These are phyloP conservation scores for Hippocampus kuda DNA, from an alignment of 2,797 vertebrate genomes.

Conservation along the genomic window DNA sequence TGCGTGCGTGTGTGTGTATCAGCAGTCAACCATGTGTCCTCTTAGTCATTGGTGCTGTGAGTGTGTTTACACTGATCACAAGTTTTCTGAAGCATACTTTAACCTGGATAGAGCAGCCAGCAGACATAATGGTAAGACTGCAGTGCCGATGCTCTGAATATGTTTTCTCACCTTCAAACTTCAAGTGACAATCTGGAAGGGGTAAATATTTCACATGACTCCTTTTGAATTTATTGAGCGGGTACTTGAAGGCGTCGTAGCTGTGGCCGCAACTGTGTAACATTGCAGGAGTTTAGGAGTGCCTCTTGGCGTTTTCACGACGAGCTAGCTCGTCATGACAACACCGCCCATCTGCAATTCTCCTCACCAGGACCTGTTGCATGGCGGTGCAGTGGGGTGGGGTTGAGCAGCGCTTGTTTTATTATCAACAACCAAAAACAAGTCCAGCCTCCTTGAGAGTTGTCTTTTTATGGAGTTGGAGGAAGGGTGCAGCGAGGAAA, in stretches of 20 bases:
- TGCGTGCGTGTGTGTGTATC: conserved; percentile 3
- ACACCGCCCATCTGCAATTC: conserved; percentile 28
- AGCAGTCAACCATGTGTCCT: conserved; percentile 8
- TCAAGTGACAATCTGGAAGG: background rate
- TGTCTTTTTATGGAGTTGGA: conserved; percentile 63
- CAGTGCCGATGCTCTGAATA: background rate
- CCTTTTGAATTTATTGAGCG: conserved; percentile 1
- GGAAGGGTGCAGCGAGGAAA: conserved; percentile 20
- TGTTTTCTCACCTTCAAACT: background rate
- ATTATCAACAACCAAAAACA: conserved; percentile 54
- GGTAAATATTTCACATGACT: background rate
- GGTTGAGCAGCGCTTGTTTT: conserved; percentile 45
- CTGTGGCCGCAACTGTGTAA: background rate
- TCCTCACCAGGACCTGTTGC: conserved; percentile 30
- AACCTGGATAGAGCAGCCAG: background rate
- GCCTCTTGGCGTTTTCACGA: conserved; percentile 31
- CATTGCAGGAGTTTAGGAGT: conserved; percentile 5
- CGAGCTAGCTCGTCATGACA: conserved; percentile 39
- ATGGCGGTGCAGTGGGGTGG: background rate
- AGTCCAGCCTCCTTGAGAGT: conserved; percentile 47
- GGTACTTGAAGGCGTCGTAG: background rate
- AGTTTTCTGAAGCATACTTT: conserved; percentile 33
- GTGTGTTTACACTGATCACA: conserved; percentile 49
- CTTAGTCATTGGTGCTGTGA: conserved; percentile 23
- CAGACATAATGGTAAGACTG: conserved; percentile 2